Evolutionary conservation across 2,797 vertebrate species (phyloP).

Genomic region (Petrocephalus schoutedeni): DNA sequence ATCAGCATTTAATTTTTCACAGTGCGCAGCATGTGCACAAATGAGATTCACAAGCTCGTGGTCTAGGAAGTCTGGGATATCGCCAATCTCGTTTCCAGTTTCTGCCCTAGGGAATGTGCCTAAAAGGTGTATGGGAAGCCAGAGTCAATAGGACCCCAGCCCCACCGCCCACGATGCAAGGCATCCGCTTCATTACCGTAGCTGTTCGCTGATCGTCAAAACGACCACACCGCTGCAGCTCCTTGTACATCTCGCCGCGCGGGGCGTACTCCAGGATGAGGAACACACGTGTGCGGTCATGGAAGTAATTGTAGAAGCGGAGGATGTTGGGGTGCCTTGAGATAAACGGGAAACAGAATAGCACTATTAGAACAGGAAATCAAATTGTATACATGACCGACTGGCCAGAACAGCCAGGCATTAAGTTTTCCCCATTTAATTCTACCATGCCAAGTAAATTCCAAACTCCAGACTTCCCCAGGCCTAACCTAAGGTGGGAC

Average conservation of each 20-base stretch:
- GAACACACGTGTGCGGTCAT: conserved; percentile 76
- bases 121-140: not conserved
- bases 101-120: not conserved
- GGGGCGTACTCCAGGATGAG: conserved; percentile 82
- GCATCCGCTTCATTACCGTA: conserved; percentile 60
- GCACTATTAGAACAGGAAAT: not conserved
- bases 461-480: not conserved
- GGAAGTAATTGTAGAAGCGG: conserved; percentile 87
- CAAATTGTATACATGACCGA: not conserved
- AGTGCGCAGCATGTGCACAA: not conserved
- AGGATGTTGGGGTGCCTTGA: conserved; percentile 85
- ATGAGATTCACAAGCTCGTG: not conserved
- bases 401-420: not conserved
- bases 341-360: not conserved
- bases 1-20: not conserved
- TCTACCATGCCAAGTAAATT: not conserved
- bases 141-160: not conserved
- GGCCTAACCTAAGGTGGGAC: conserved; percentile 74
- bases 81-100: not conserved
- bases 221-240: conserved; percentile 72
- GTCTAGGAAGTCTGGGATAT: not conserved
- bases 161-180: too few species aligned
- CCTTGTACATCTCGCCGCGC: conserved; percentile 84
- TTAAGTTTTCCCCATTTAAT: not conserved
- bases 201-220: conserved; percentile 79